These are phyloP conservation scores for Papilio gigon DNA, from an alignment of 2,888 invertebrate genomes.

Conservation along the genomic window DNA sequence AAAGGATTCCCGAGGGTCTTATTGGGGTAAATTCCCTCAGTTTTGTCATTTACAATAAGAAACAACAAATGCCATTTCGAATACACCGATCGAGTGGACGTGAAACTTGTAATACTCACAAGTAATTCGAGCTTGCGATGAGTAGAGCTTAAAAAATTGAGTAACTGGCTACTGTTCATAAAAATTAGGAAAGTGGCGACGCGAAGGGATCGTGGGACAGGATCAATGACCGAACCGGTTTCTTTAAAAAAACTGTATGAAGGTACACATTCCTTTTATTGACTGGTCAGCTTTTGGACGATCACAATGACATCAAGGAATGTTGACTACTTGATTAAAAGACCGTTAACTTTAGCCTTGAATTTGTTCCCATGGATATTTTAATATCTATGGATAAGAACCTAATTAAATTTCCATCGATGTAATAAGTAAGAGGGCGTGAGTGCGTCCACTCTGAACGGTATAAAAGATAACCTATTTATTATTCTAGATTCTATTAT, in stretches of 20 bases:
- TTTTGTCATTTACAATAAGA: no score
- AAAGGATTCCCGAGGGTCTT: no score
- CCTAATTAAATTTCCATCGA: background rate
- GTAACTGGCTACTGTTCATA: background rate
- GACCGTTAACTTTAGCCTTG: background rate
- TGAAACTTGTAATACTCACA: no score
- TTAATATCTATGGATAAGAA: background rate
- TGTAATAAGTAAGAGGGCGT: background rate
- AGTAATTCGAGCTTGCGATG: background rate
- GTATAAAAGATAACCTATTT: no score
- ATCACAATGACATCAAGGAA: background rate
- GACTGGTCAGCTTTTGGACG: background rate
- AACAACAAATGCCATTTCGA: no score
- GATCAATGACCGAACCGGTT: conserved; percentile 41
- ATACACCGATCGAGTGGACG: no score
- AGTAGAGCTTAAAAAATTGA: background rate
- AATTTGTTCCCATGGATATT: conserved; percentile 1
- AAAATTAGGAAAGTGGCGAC: conserved; percentile 9
- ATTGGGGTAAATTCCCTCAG: no score
- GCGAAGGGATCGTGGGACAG: conserved; percentile 28
- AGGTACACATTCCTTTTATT: conserved; percentile 28
- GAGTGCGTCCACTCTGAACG: no score
- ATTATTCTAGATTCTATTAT: no score
- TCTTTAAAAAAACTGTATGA: conserved; percentile 21
- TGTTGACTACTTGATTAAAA: background rate